These are phyloP conservation scores for Erpetoichthys calabaricus DNA, from an alignment of 2,797 vertebrate genomes.

Conservation along the genomic window DNA sequence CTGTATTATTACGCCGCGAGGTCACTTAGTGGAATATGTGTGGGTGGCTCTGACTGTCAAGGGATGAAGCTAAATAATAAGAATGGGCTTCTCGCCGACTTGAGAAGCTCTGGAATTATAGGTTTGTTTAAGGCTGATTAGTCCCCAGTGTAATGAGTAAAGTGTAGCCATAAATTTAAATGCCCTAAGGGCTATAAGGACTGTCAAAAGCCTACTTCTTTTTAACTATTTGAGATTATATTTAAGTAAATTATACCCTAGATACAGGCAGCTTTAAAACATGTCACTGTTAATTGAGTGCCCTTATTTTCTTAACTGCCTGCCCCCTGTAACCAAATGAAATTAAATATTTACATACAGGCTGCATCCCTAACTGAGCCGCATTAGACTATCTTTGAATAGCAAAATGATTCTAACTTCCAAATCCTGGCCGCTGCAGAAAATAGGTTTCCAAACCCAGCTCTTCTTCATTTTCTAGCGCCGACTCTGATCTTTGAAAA, in stretches of 20 bases:
- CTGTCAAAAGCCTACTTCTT: conserved; percentile 28
- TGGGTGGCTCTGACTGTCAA: background rate
- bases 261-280: conserved; percentile 29
- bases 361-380: background rate
- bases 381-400: background rate
- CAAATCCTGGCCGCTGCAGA: too few relatives aligned
- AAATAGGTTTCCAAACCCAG: too few relatives aligned
- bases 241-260: conserved; percentile 44
- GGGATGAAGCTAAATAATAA: conserved; percentile 14
- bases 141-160: conserved; percentile 34
- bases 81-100: conserved; percentile 15
- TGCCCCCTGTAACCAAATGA: conserved; percentile 12
- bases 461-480: too few relatives aligned
- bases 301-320: conserved; percentile 26
- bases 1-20: conserved; percentile 13
- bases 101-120: conserved; percentile 27
- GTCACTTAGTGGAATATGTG: conserved; percentile 12
- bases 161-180: conserved; percentile 36
- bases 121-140: conserved; percentile 44
- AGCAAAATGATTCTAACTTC: background rate
- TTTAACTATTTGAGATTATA: conserved; percentile 30
- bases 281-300: conserved; percentile 31
- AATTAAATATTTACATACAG: background rate
- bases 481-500: too few relatives aligned
- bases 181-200: conserved; percentile 27